Conservation (phyloP, 2,888 invertebrate genomes). For the Strigamia transsilvanica region DNA sequence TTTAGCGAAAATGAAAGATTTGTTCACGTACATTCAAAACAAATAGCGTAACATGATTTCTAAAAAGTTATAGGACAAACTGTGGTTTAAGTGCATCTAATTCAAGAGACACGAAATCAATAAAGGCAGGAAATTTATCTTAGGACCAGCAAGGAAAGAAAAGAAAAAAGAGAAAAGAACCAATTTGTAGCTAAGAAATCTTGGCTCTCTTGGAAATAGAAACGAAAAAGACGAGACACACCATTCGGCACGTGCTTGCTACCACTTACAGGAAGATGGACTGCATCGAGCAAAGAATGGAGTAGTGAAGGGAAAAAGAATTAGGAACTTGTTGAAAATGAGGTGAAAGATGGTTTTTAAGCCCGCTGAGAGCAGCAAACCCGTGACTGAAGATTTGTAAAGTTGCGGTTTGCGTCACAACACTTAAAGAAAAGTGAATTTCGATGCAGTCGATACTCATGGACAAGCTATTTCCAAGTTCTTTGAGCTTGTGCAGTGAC, state of each 20-base stretch:
- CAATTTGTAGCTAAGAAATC: slow-evolving; percentile 54
- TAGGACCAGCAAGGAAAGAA: slow-evolving; percentile 2
- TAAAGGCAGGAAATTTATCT: slow-evolving; percentile 52
- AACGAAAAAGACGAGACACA: slow-evolving; percentile 40
- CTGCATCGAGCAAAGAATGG: slow-evolving; percentile 41
- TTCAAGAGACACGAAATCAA: slow-evolving; percentile 40
- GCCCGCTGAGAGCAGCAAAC: slow-evolving; percentile 25
- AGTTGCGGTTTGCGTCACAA: slow-evolving; percentile 23
- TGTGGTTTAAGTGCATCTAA: slow-evolving; percentile 44
- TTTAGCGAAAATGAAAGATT: slow-evolving; percentile 9
- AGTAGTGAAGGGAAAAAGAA: slow-evolving; percentile 26
- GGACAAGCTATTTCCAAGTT: slow-evolving; percentile 45
- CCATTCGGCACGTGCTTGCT: slow-evolving; percentile 49
- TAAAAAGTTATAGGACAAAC: slow-evolving; percentile 27
- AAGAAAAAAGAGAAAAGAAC: slow-evolving; percentile 43
- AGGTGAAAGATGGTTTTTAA: slow-evolving; percentile 42
- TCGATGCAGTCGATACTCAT: slow-evolving; percentile 28
- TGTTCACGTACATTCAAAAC: neutral
- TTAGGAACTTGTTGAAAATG: slow-evolving; percentile 49
- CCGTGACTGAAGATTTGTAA: slow-evolving; percentile 30
- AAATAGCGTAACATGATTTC: slow-evolving; percentile 36
- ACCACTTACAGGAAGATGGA: slow-evolving; percentile 52
- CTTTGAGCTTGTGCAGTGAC: slow-evolving; percentile 3
- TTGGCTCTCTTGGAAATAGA: slow-evolving; percentile 35
- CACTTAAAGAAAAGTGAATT: slow-evolving; percentile 43